These are phyloP conservation scores for Dasypus novemcinctus DNA, from an alignment of 2,113 vertebrate genomes.

Conservation along the genomic window DNA sequence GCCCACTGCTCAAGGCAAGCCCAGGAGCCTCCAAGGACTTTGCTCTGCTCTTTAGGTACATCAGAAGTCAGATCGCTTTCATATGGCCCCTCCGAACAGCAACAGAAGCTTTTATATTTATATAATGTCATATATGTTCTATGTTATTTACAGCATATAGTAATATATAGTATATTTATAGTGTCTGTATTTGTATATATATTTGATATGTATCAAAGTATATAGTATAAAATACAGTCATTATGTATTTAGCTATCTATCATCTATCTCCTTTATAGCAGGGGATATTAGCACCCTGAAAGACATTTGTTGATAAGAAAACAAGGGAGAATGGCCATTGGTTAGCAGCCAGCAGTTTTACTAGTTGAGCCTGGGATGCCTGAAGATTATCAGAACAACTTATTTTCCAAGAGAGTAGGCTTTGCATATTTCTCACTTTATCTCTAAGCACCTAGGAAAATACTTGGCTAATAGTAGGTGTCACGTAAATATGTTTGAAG, in stretches of 20 bases:
- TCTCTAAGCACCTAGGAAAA: neutral
- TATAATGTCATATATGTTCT: too few species aligned
- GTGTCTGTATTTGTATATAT: too few species aligned
- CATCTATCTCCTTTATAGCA: neutral
- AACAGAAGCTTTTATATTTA: neutral
- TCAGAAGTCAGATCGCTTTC: neutral
- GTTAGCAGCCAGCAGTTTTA: neutral
- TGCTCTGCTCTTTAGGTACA: too few species aligned
- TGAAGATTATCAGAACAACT: neutral
- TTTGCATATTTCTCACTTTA: neutral
- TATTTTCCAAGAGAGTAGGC: neutral
- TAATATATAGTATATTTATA: neutral
- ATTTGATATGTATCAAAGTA: too few species aligned
- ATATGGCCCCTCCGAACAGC: neutral
- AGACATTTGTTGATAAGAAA: neutral
- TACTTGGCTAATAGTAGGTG: neutral
- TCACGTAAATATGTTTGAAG: neutral
- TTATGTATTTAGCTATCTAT: too few species aligned
- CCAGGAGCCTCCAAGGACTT: accelerated
- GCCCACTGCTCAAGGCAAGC: neutral
- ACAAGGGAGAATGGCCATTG: neutral
- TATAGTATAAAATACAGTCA: too few species aligned
- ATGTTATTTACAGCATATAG: too few species aligned
- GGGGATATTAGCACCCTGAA: neutral
- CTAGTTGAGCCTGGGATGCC: neutral